Evolutionary conservation across 2,888 invertebrate species (phyloP).

Genomic region (Aleiodes testaceus): DNA sequence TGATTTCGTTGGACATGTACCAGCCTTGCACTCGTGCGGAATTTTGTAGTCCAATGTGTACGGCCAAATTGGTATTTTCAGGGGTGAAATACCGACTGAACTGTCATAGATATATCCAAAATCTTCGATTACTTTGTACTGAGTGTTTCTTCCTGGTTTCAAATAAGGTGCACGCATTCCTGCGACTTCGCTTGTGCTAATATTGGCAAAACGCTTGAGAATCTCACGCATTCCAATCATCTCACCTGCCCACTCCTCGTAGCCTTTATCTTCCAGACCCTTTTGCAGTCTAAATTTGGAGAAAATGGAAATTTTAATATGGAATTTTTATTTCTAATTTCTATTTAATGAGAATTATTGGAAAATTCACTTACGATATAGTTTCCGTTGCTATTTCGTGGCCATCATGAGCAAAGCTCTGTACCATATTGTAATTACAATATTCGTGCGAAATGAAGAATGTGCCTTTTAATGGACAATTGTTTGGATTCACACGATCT

Average conservation of each 20-base stretch:
- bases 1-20: slow-evolving; percentile 91
- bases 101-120: slow-evolving; percentile 95
- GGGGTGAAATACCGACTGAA: slow-evolving; percentile 89
- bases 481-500: slow-evolving; percentile 89
- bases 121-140: slow-evolving; percentile 94
- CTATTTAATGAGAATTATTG: slow-evolving; percentile 26
- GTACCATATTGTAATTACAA: slow-evolving; percentile 95
- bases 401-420: slow-evolving; percentile 89
- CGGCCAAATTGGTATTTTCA: slow-evolving; percentile 90
- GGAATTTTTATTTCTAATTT: too few species aligned
- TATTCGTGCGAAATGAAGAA: slow-evolving; percentile 93
- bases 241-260: slow-evolving; percentile 95
- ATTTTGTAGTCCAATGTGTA: slow-evolving; percentile 95
- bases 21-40: slow-evolving; percentile 93
- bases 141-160: slow-evolving; percentile 93
- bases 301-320: neutral
- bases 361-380: slow-evolving; percentile 78
- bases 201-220: slow-evolving; percentile 85
- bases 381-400: slow-evolving; percentile 88
- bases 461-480: slow-evolving; percentile 90
- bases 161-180: slow-evolving; percentile 92
- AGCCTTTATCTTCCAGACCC: slow-evolving; percentile 90
- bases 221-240: slow-evolving; percentile 96
- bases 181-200: slow-evolving; percentile 86
- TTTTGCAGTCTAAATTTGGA: slow-evolving; percentile 78